Base-by-base conservation (phyloP, 2,888 invertebrate genomes). In the Drosophila helvetica region DNA sequence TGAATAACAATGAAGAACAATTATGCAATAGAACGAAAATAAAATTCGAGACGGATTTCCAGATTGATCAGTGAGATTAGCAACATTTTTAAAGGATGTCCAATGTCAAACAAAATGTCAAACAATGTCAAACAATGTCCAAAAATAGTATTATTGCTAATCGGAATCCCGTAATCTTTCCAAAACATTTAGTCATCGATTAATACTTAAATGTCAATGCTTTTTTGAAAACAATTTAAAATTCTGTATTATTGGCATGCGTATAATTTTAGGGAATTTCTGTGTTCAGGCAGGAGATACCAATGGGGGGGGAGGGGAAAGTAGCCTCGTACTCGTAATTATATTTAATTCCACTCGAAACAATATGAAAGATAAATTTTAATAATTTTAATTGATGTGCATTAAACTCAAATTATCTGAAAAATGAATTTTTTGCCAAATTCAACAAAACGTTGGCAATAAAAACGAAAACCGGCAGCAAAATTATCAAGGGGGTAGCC, bases 311-410 rank as follows among this genome's bases (percentile, higher is more conserved):
- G 33, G 3, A 1, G 12, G 33, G 4, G 12, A 12, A 12, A 33
- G 33, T 15, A 15, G 12, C 33, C 33, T 33, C 33, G 33, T 1
- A 15, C 38, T 38, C 12, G 38, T 38, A 77, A 86, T 86, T 86
- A 88, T 83, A 83, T 86, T 84, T 88, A 86, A 88, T 86, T 86
- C 72, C 74, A 38, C 58, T 55, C 46, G 74, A 71, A 64, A 62
- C 48, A 61, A 60, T 67, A 55, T 65, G 12, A 42, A 50, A 79
- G 88, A 79, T 88, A 78, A 82, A 73, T 61, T 71, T 66, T 80
- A 88, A 83, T 83, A 83, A 74, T 84, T 85, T 88, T 88, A 85
- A 85, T 85, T 86, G 88, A 80, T 73, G 85, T 78, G 79, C 88
- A 88, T 88, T 85, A 85, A 88, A 83, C 73, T 86, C 70, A 59